Conservation (phyloP, 2,888 invertebrate genomes). For the Brachypalpus laphriformis region DNA sequence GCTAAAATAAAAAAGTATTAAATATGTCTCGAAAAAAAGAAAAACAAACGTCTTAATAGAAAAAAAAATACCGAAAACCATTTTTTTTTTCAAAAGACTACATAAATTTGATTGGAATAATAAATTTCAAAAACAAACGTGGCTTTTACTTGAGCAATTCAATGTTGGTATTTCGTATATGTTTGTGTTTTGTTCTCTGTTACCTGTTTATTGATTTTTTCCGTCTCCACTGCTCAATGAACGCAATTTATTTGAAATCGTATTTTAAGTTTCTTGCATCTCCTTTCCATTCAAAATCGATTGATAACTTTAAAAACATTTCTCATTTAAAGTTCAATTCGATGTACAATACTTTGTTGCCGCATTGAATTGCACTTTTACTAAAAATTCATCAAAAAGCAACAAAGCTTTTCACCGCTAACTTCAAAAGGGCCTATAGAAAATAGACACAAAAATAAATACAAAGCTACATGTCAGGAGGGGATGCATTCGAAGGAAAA, state of each 20-base stretch:
- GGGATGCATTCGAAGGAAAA: constrained; percentile 16
- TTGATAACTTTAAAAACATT: neutral
- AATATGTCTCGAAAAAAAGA: too few species aligned
- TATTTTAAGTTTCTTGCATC: neutral
- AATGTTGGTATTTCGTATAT: too few species aligned
- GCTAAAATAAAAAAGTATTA: too few species aligned
- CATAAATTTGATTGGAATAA: too few species aligned
- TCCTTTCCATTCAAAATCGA: neutral
- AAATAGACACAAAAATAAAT: neutral
- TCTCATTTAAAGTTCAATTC: neutral
- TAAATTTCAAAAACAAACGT: too few species aligned
- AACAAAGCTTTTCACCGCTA: neutral
- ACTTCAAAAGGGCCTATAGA: neutral
- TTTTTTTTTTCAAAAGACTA: too few species aligned
- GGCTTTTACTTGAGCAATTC: too few species aligned
- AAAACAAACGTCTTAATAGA: too few species aligned
- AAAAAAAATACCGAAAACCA: too few species aligned
- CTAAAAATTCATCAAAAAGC: neutral
- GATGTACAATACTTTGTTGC: neutral
- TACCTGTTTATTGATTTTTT: neutral
- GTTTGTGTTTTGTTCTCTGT: too few species aligned
- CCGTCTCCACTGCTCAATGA: neutral
- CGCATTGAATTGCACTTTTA: neutral
- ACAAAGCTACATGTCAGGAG: constrained; percentile 20
- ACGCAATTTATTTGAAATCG: neutral